Base-by-base conservation (phyloP, 2,888 invertebrate genomes). In the Emmelina monodactyla region DNA sequence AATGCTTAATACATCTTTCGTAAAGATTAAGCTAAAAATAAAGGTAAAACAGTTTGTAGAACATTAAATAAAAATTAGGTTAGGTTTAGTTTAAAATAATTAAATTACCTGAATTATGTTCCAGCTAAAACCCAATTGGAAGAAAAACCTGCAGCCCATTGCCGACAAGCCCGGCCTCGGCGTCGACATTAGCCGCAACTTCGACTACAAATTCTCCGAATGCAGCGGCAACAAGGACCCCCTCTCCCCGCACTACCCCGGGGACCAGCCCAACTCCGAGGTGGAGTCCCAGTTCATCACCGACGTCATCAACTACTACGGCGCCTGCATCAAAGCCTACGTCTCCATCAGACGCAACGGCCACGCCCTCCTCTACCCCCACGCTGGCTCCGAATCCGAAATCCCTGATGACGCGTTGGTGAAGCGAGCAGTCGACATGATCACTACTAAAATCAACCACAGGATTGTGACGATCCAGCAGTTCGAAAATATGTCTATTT, bases 341-440 rank as follows among this genome's bases (percentile, higher is more conserved):
- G 47, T 92, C 25, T 85, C 88, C 0, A 59, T 92, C 16, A 89
- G 91, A 57, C 84, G 88, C 3, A 88, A 85, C 47, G 91, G 90
- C 1, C 82, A 84, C 40, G 82, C 81, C 16, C 53, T 89, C 28
- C 56, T 85, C 10, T 87, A 86, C 51, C 88, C 88, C 0, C 85
- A 84, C 72, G 87, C 84, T 5, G 83, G 73, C 44, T 66, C 69
- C 1, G 47, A 54, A 38, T 37, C 33, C 1, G 34, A 28, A 1
- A 34, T 49, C 1, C 30, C 38, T 0, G 47, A 49, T 1, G 35
- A 35, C 2, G 44, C 42, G 0, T 28, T 45, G 5, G 31, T 61
- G 2, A 42, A 37, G 9, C 54, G 41, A 39, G 50, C 58, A 10
- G 69, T 73, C 0, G 56, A 43, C 2, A 53, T 60, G 13, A 55